These are phyloP conservation scores for Sapajus apella DNA, from an alignment of 2,113 vertebrate species.

Conservation along the genomic window DNA sequence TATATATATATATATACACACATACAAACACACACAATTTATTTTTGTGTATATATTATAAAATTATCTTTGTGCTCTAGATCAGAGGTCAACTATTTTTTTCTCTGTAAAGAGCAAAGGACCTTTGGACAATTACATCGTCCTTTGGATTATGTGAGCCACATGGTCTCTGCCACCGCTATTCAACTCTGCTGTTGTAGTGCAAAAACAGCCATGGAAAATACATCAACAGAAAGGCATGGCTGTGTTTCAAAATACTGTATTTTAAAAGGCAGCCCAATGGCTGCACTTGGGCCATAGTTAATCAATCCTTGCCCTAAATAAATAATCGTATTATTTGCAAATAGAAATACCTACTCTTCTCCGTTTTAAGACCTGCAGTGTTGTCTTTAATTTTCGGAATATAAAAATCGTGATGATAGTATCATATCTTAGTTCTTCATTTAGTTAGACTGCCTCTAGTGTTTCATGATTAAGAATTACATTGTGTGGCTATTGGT, in stretches of 20 bases:
- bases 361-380: slow-evolving; percentile 5
- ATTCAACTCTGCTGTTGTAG: neutral
- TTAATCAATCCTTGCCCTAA: neutral
- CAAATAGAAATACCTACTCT: neutral
- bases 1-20: accelerated
- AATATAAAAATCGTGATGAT: neutral
- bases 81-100: neutral
- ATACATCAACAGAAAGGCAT: neutral
- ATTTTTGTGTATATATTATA: neutral
- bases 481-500: neutral
- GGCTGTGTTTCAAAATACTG: neutral
- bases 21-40: neutral
- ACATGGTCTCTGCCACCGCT: neutral
- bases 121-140: no score
- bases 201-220: neutral
- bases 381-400: neutral
- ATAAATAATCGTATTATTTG: neutral
- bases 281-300: neutral
- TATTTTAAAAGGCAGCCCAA: neutral
- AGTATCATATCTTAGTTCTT: neutral
- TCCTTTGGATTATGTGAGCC: neutral
- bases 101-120: neutral
- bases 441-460: neutral
- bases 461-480: neutral
- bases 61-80: neutral